Evolutionary conservation across 1,140 invertebrate species (phyloP).

Genomic region (Conus ventricosus): DNA sequence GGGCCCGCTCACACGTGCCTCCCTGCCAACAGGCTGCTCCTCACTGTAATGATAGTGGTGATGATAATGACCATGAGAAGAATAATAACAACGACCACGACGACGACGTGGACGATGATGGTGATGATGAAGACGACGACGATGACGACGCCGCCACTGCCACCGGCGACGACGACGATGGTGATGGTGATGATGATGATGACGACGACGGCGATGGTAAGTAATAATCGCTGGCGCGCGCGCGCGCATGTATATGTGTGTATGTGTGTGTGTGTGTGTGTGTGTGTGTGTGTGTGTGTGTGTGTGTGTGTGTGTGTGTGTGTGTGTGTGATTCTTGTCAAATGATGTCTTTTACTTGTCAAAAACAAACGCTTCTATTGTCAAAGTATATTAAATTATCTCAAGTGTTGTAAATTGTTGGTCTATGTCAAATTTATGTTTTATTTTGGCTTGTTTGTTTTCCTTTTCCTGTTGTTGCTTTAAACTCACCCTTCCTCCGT

Average conservation of each 20-base stretch:
- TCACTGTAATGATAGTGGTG: background rate
- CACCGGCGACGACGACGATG: no score
- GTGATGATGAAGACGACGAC: background rate
- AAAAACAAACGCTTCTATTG: no score
- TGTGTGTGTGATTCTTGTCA: background rate
- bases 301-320: slow-evolving; percentile 21
- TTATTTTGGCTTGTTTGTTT: no score
- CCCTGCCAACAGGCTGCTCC: background rate
- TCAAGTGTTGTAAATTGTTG: no score
- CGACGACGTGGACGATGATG: background rate
- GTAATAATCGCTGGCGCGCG: background rate
- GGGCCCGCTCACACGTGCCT: background rate
- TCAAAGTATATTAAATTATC: no score
- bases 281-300: slow-evolving; percentile 11
- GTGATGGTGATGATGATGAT: no score
- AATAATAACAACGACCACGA: background rate
- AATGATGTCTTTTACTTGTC: no score
- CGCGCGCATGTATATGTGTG: background rate
- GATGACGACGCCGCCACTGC: background rate
- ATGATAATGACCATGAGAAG: background rate
- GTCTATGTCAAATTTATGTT: no score
- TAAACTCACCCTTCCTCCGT: no score
- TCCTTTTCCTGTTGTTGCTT: no score
- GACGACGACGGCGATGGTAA: no score
- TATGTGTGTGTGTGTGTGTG: slow-evolving; percentile 9